Percentiles rank a stretch among this genome's conserved stretches.
Conservation (phyloP, 2,888 invertebrate genomes). For the Stenotaenia linearis region DNA sequence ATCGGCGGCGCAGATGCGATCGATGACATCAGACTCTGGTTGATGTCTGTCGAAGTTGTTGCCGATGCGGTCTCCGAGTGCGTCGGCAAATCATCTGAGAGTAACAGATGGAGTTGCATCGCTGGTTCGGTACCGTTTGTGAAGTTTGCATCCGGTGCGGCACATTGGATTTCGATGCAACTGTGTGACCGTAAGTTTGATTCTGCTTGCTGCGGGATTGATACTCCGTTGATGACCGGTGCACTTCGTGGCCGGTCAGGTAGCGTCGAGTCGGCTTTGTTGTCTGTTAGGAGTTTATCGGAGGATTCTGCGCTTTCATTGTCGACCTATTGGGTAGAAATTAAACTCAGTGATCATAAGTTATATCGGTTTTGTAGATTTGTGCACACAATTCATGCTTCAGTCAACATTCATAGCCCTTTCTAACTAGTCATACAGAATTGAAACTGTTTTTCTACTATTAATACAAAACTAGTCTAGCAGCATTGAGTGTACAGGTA, state of each 20-base stretch:
- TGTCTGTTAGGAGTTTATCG: neutral
- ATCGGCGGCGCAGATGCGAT: neutral
- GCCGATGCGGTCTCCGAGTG: neutral
- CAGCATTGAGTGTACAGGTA: no score
- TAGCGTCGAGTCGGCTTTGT: neutral
- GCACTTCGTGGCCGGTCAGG: neutral
- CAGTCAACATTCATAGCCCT: no score
- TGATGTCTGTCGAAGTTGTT: neutral
- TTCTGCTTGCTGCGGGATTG: neutral
- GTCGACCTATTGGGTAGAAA: neutral
- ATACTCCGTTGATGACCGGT: neutral
- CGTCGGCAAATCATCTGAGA: neutral
- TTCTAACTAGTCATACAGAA: no score
- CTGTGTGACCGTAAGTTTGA: neutral
- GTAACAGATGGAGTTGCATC: neutral
- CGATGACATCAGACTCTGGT: no score
- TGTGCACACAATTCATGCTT: no score
- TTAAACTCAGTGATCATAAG: no score
- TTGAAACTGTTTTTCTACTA: no score
- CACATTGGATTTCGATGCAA: neutral
- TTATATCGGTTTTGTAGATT: no score
- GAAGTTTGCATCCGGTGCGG: neutral
- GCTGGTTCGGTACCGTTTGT: neutral
- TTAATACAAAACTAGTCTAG: no score
- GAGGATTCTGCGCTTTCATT: neutral